Evolutionary conservation across 2,888 invertebrate species (phyloP), one percentile per base, ranked within the genome.

Genomic region (Caenorhabditis macrosperma): DNA sequence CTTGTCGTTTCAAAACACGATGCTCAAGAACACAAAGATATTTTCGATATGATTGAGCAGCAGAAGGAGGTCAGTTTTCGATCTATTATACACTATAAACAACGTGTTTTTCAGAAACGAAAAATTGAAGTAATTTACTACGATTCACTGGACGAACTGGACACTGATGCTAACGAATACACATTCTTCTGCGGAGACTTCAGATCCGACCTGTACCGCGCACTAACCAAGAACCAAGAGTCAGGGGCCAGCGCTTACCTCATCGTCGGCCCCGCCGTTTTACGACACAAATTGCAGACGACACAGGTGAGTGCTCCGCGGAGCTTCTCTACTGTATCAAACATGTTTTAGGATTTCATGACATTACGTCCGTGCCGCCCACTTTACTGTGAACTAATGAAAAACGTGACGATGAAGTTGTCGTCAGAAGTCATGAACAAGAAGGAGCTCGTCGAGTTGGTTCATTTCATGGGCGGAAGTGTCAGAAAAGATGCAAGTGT

Each of bases 401-500:
- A 77, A 24, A 67, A 67, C 50, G 81, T 81, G 46, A 72, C 76
- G 28, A 76, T 81, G 81, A 81, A 77, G 57, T 57, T 81, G 68
- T 60, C 71, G 22, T 46, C 76, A 1, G 81, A 81, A 55, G 81
- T 81, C 12, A 20, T 28, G 44, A 72, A 76, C n/a, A 81, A 81
- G 28, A 28, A 61, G 26, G 77, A 77, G 17, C 61, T 81, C 91
- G 95, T 96, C 88, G 94, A 94, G 87, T 93, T 96, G 91, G 95
- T 97, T 88, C 97, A 97, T 93, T 94, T 95, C 91, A 97, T 97
- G 97, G 96, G 96, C 87, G 97, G 97, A 59, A 95, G 95, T 88
- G 95, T 97, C 90, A 94, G 96, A 84, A 81, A 81, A 72, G 81
- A 81, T 60, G 81, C 77, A 28, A 59, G 76, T 66, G 0, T n/a